Evolutionary conservation across 2,113 vertebrate species (phyloP).

Genomic region (Brevimyrus niger): DNA sequence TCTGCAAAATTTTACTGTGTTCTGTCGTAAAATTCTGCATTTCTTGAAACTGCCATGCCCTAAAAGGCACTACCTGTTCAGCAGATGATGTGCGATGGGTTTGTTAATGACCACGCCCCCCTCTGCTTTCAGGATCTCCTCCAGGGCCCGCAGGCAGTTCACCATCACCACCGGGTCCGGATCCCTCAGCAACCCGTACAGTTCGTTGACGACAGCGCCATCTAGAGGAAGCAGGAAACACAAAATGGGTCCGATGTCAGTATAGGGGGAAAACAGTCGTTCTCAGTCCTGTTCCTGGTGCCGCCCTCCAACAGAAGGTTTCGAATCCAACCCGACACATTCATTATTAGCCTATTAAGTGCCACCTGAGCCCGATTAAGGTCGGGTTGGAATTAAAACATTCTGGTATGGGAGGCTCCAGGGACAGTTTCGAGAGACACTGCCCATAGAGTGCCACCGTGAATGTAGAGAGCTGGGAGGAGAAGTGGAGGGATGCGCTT

Average conservation of each 20-base stretch:
- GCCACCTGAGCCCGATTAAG: too few relatives aligned
- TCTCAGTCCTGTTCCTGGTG: too few relatives aligned
- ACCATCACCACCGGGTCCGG: conserved; percentile 90
- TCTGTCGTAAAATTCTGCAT: not conserved
- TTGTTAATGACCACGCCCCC: conserved; percentile 95
- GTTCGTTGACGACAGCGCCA: conserved; percentile 79
- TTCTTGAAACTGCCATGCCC: not conserved
- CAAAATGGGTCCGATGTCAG: not conserved
- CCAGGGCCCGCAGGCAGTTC: conserved; percentile 87
- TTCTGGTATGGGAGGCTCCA: too few relatives aligned
- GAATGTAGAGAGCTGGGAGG: not conserved
- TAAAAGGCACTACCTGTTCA: conserved; percentile 73
- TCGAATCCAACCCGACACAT: too few relatives aligned
- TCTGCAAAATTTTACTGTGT: not conserved
- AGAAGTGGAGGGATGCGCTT: not conserved
- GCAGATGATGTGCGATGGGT: conserved; percentile 90
- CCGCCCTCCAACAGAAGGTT: too few relatives aligned
- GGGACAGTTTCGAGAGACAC: too few relatives aligned
- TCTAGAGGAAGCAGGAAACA: conserved; percentile 54
- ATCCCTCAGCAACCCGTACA: conserved; percentile 91
- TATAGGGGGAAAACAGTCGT: not conserved
- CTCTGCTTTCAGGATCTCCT: conserved; percentile 86
- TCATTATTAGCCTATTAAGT: too few relatives aligned
- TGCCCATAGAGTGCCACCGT: not conserved
- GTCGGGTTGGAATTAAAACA: too few relatives aligned